phyloP scores from a whole-genome alignment of 2,888 invertebrate genomes.

The Drepana falcataria region DNA sequence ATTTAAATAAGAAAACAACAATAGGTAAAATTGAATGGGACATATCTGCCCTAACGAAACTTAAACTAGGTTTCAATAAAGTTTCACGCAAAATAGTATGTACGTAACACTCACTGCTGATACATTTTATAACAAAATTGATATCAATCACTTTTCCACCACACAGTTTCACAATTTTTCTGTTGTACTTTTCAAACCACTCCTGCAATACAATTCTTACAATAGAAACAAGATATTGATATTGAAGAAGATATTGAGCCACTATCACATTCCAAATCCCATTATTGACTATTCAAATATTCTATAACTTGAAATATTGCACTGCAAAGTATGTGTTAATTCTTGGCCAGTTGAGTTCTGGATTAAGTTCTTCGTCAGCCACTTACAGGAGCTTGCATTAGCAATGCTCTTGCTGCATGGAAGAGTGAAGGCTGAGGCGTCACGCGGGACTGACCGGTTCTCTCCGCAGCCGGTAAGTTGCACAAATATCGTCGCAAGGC shows the following conservation, averaged over 20 bases:
- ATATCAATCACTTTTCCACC: constrained; percentile 1
- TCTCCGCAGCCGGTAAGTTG: constrained; percentile 82
- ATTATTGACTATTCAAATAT: background rate
- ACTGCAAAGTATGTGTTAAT: constrained; percentile 14
- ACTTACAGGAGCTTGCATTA: constrained; percentile 65
- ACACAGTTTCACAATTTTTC: background rate
- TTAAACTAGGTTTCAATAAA: no score
- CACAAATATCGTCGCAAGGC: constrained; percentile 85
- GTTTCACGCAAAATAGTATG: background rate
- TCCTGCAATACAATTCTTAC: no score
- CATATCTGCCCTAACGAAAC: no score
- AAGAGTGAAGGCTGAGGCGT: constrained; percentile 71
- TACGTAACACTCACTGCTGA: background rate
- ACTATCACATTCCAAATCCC: background rate
- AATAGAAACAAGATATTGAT: background rate
- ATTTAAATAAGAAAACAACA: background rate
- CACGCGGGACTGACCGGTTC: constrained; percentile 68
- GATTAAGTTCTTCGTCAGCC: constrained; percentile 47
- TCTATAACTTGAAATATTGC: constrained; percentile 14
- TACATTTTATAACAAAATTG: background rate
- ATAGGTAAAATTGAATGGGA: no score
- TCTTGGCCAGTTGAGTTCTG: constrained; percentile 17
- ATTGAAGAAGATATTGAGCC: background rate
- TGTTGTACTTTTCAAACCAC: background rate
- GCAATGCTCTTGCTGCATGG: constrained; percentile 73